Evolutionary conservation across 2,797 vertebrate genomes (phyloP).

Genomic region (Astyanax mexicanus): DNA sequence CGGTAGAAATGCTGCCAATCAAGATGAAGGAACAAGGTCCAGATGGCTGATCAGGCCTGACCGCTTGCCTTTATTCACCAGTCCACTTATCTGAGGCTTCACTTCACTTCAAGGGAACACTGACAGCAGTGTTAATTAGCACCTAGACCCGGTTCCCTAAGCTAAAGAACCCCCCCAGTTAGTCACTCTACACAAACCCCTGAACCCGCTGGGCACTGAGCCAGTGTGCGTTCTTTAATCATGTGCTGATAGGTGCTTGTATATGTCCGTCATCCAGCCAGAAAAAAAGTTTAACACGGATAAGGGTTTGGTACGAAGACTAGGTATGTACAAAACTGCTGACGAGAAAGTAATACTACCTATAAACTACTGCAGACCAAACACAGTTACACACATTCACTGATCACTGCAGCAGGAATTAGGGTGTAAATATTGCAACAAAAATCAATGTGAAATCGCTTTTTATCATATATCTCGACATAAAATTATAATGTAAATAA

Average conservation of each 20-base stretch:
- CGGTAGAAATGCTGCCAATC: slow-evolving; percentile 21
- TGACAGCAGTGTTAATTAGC: slow-evolving; percentile 83
- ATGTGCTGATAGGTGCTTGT: slow-evolving; percentile 26
- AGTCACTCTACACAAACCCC: slow-evolving; percentile 13
- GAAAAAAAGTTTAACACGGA: background rate
- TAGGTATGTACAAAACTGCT: background rate
- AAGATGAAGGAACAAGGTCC: slow-evolving; percentile 71
- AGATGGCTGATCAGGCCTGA: slow-evolving; percentile 70
- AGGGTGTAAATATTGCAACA: no score
- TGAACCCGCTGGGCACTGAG: slow-evolving; percentile 27
- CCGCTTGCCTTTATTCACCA: slow-evolving; percentile 65
- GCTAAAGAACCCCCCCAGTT: slow-evolving; percentile 44
- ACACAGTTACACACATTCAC: no score
- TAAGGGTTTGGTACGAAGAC: slow-evolving; percentile 19
- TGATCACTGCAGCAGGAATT: no score
- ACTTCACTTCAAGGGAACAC: slow-evolving; percentile 79
- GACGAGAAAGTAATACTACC: background rate
- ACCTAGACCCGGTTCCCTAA: slow-evolving; percentile 68
- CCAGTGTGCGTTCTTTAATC: slow-evolving; percentile 40
- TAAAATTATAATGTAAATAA: no score
- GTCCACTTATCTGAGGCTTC: slow-evolving; percentile 75
- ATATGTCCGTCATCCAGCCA: slow-evolving; percentile 26
- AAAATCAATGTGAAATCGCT: no score
- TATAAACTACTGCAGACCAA: no score
- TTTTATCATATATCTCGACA: no score